These are phyloP conservation scores for Protodeltote pygarga DNA, from an alignment of 2,888 invertebrate genomes.

Conservation along the genomic window DNA sequence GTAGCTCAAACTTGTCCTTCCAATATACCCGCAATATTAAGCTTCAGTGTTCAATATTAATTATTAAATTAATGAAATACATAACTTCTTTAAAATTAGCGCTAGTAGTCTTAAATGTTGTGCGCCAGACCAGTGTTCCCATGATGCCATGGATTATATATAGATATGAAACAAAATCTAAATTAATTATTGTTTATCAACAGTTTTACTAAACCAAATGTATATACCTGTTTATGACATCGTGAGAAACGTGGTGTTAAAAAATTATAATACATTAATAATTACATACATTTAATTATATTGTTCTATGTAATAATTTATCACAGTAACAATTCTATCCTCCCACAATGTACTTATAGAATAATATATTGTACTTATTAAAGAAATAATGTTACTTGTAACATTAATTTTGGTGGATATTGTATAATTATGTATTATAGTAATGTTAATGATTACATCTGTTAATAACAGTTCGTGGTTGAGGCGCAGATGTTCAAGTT, in stretches of 20 bases:
- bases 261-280: too few relatives aligned
- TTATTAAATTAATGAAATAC: background rate
- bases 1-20: slow-evolving; percentile 57
- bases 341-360: slow-evolving; percentile 19
- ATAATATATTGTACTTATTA: slow-evolving; percentile 21
- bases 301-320: too few relatives aligned
- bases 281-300: too few relatives aligned
- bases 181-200: background rate
- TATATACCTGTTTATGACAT: slow-evolving; percentile 19
- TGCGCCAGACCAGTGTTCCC: background rate
- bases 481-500: background rate
- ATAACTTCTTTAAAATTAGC: slow-evolving; percentile 10
- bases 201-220: slow-evolving; percentile 15
- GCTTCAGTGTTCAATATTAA: slow-evolving; percentile 38
- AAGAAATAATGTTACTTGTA: slow-evolving; percentile 8
- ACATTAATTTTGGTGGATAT: slow-evolving; percentile 1
- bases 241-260: slow-evolving; percentile 11
- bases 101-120: slow-evolving; percentile 7
- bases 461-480: slow-evolving; percentile 13
- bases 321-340: slow-evolving; percentile 17
- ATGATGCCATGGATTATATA: background rate
- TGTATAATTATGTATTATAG: slow-evolving; percentile 14
- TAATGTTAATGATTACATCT: slow-evolving; percentile 9
- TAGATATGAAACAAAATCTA: background rate
- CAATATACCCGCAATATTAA: slow-evolving; percentile 26